phyloP scores from a whole-genome alignment of 2,797 vertebrate genomes.

The Onychomys leucogaster region DNA sequence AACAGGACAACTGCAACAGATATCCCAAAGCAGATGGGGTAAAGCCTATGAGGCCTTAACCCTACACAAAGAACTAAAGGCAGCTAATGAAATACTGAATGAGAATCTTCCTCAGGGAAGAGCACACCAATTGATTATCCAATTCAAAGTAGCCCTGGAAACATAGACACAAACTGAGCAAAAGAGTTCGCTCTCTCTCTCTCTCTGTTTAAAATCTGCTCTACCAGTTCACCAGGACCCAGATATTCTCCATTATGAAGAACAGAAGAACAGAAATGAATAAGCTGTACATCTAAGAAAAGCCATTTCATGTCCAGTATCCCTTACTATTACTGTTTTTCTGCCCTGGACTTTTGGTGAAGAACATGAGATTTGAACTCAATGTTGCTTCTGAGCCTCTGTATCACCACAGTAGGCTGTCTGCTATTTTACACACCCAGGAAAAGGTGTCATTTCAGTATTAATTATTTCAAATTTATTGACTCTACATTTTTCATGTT shows the following conservation, averaged over 20 bases:
- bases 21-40: background rate
- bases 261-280: background rate
- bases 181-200: no score
- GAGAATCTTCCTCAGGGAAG: background rate
- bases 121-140: background rate
- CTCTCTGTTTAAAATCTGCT: background rate
- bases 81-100: no score
- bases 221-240: background rate
- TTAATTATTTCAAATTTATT: slow-evolving; percentile 17
- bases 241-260: background rate
- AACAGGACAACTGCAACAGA: background rate
- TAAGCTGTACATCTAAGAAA: background rate
- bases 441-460: background rate
- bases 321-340: background rate
- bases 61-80: background rate
- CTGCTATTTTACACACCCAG: background rate
- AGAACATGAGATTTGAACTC: background rate
- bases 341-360: background rate
- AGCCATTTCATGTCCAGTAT: background rate
- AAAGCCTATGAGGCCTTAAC: background rate
- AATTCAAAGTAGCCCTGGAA: background rate
- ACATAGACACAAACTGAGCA: background rate
- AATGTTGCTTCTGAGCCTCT: background rate
- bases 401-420: background rate
- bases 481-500: background rate